These are phyloP conservation scores for Polypedilum vanderplanki DNA, from an alignment of 1,140 invertebrate species.

Conservation along the genomic window DNA sequence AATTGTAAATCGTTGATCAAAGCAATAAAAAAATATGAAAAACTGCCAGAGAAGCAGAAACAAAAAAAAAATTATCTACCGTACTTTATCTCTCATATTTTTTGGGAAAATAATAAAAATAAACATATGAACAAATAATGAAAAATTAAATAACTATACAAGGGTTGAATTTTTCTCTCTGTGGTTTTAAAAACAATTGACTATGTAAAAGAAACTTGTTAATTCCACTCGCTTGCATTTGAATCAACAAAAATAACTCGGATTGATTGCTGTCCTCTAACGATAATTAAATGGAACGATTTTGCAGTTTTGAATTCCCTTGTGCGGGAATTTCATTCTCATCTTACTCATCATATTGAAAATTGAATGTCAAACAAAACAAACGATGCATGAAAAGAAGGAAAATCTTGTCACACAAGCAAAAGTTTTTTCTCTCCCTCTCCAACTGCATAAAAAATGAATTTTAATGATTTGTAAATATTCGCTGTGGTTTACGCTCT, in stretches of 20 bases:
- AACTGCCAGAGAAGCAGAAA: background rate
- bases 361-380: background rate
- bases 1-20: constrained; percentile 4
- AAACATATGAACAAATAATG: constrained; percentile 16
- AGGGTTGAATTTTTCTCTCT: background rate
- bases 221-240: background rate
- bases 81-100: background rate
- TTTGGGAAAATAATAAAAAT: constrained; percentile 23
- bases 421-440: background rate
- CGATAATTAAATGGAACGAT: background rate
- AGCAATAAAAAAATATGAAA: background rate
- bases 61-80: background rate
- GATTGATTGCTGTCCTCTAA: background rate
- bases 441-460: background rate
- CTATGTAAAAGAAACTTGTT: background rate
- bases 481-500: background rate
- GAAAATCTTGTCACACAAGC: constrained; percentile 11
- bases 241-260: background rate
- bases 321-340: background rate
- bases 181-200: background rate
- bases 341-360: background rate
- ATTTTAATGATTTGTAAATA: constrained; percentile 29
- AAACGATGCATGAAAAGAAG: background rate
- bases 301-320: background rate
- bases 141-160: constrained; percentile 13